A percentile compares a stretch with the other conserved stretches of the same genome.
These are phyloP conservation scores for Caenorhabditis sp. DNA, from an alignment of 2,888 invertebrate species.

Conservation along the genomic window DNA sequence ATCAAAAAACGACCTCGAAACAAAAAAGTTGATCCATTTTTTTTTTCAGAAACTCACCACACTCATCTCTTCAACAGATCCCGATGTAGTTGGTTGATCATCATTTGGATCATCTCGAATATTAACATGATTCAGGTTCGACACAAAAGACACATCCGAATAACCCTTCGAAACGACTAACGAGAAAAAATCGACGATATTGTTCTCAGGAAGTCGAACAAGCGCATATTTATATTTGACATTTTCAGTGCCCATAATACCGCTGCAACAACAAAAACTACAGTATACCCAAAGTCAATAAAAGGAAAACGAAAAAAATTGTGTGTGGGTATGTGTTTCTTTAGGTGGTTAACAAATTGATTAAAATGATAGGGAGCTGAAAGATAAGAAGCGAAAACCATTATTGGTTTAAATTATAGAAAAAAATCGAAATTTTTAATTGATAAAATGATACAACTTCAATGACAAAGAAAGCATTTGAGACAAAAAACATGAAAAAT, in stretches of 20 bases:
- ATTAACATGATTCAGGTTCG: constrained; percentile 36
- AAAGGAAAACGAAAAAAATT: not conserved
- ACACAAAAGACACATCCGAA: constrained; percentile 52
- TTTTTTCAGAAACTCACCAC: not conserved
- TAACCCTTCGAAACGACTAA: constrained; percentile 44
- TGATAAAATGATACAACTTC: no score
- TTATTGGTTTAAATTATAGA: not conserved
- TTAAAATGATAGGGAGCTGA: constrained; percentile 1
- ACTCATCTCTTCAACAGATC: constrained; percentile 20
- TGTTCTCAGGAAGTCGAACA: constrained; percentile 44
- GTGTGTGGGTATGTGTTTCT: not conserved
- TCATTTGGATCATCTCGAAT: constrained; percentile 41
- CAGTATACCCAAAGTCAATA: not conserved
- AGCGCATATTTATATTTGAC: constrained; percentile 46
- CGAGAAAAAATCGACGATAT: constrained; percentile 47
- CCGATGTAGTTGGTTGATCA: constrained; percentile 17
- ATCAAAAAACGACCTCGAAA: no score
- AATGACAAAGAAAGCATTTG: not conserved
- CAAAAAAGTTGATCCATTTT: no score
- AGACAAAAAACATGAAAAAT: not conserved
- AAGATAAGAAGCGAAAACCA: not conserved
- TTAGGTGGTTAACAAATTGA: constrained; percentile 1
- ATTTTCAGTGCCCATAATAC: constrained; percentile 12
- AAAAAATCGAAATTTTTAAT: no score
- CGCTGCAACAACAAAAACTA: not conserved